Evolutionary conservation across 64 coral and sea anemone genomes (phyloP), one percentile per base, ranked within the genome.

Genomic region (Montipora cactus): DNA sequence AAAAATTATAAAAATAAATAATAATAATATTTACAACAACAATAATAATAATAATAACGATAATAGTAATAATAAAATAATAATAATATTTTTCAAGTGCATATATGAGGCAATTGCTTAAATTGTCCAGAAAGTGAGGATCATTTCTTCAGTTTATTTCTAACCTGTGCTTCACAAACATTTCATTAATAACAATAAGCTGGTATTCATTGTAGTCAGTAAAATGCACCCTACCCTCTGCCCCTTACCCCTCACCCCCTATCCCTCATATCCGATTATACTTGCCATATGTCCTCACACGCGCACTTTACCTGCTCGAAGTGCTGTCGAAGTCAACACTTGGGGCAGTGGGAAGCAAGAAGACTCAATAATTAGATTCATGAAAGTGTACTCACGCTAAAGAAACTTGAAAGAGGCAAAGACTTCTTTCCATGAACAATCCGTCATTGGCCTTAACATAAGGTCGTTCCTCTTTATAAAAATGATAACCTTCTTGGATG

Each of bases 341-440:
- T 20, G n/a, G 15, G 67, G 67, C 67, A 70, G 15, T 19, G 67
- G 67, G 67, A 70, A 19, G 67, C 67, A 81, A 81, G 79, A 82
- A 12, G 81, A 13, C 22, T 84, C 9, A 64, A 57, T 57, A 37
- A 28, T 10, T 50, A 52, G 49, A 64, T 21, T 37, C 55, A 4
- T 64, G 22, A 84, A 25, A 83, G 52, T 28, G 25, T 87, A 89
- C 87, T 89, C 59, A 79, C 87, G 74, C 72, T 23, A 89, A 75
- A 89, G 52, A 76, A 25, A 76, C 71, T 89, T 89, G 87, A 78
- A 77, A 77, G 7, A 21, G 47, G 12, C 71, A 78, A 8, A 89
- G 71, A 22, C 74, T 47, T 22, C 87, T 49, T 49, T 89, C 72
- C n/a, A 89, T 55, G 75, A 89, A 89, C 58, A 18, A 12, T 61